phyloP scores from a whole-genome alignment of 2,797 vertebrate genomes.

The Rhynchotus rufescens region DNA sequence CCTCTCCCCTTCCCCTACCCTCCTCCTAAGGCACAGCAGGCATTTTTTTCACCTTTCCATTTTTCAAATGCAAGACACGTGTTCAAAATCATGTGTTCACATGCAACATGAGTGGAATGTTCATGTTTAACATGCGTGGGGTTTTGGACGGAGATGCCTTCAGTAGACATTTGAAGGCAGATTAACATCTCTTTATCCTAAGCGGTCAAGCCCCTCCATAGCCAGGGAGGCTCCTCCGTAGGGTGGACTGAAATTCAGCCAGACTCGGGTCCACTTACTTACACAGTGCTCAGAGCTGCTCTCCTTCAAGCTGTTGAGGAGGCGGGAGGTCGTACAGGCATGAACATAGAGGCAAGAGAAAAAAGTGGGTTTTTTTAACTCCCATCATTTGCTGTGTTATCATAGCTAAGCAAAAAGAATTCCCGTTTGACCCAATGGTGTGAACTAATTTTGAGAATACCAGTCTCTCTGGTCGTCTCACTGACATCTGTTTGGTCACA shows the following conservation, averaged over 20 bases:
- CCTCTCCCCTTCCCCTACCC: neutral
- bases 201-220: neutral
- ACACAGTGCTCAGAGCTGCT: neutral
- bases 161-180: neutral
- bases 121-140: neutral
- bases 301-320: neutral
- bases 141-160: neutral
- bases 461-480: neutral
- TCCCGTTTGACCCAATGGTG: neutral
- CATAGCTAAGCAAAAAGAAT: neutral
- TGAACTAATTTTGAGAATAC: conserved; percentile 1
- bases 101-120: neutral
- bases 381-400: neutral
- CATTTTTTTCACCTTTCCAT: conserved; percentile 27
- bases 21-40: neutral
- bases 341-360: neutral
- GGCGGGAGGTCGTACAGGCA: neutral
- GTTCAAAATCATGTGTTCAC: conserved; percentile 29
- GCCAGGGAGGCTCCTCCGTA: neutral
- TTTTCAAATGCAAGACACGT: conserved; percentile 41
- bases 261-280: neutral
- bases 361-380: neutral
- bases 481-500: neutral
- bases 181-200: neutral
- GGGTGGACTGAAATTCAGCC: neutral